Percentiles rank a stretch among this genome's conserved stretches.
These are phyloP conservation scores for Diprion similis DNA, from an alignment of 1,140 invertebrate genomes.

Conservation along the genomic window DNA sequence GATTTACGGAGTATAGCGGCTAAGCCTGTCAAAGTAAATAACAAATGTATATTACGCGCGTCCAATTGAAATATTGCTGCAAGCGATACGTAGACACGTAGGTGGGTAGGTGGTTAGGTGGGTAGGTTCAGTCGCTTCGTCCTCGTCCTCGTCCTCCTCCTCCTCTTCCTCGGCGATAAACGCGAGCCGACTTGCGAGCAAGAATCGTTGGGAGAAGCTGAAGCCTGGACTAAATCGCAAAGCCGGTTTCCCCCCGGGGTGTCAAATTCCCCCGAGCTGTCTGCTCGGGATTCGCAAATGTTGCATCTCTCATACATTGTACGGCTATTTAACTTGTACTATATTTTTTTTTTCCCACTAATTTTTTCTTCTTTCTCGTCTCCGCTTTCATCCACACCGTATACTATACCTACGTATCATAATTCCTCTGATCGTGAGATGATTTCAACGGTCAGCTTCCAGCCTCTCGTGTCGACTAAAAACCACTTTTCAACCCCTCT, in stretches of 20 bases:
- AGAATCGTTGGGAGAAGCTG: not conserved
- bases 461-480: no score
- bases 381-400: no score
- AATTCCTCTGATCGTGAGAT: not conserved
- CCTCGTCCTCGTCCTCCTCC: no score
- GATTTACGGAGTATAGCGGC: constrained; percentile 19
- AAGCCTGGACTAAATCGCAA: not conserved
- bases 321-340: not conserved
- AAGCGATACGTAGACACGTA: constrained; percentile 11
- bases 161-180: not conserved
- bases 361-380: no score
- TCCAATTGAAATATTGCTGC: constrained; percentile 21
- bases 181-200: not conserved
- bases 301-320: not conserved
- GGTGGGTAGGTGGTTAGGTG: not conserved
- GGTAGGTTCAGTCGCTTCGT: not conserved
- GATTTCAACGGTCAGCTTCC: not conserved
- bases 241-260: not conserved
- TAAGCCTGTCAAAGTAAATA: constrained; percentile 15
- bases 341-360: no score
- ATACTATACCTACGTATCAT: not conserved
- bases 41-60: constrained; percentile 21
- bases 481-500: no score
- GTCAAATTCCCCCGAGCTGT: not conserved
- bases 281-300: not conserved